Base-by-base conservation (phyloP, 92 coral and sea anemone genomes). In the Hydrozoanthus gracilis region DNA sequence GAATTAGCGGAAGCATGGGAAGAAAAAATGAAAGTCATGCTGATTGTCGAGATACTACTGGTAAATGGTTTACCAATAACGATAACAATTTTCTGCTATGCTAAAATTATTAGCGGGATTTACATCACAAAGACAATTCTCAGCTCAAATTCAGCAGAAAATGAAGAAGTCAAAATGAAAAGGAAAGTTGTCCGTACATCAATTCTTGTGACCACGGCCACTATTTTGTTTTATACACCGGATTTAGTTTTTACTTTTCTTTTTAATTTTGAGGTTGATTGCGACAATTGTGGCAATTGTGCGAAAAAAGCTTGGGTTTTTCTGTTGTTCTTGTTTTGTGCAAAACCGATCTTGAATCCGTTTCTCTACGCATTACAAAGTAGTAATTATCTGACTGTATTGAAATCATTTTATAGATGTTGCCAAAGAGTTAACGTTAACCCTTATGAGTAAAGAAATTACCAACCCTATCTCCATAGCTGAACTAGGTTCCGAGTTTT, bases 301-400 rank as follows among this genome's bases (percentile, higher is more conserved):
- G 9, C 16, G 5, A 17, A 71, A 9, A 45, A 8, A 44, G 77
- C 6, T 7, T 4, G 44, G 15, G 8, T 45, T 50, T n/a, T 73
- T 47, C 4, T 73, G 39, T 45, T 3, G 10, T 17, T 73, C 6
- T 3, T 6, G 1, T 4, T 11, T 7, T 73, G 0, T 16, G 17
- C 47, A 45, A 73, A 73, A 73, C 8, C 78, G 14, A 17, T 17
- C 1, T 0, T 73, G 3, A 73, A 73, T 12, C 78, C 78, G 1
- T 73, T 73, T 73, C 55, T 73, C 5, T 73, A 46, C 52, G 78
- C 78, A 44, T 46, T 73, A 46, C 78, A 73, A 17, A 73, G 78
- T 52, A 73, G 7, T 13, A 73, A 73, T 50, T 73, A 73, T 47
- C 51, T 51, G 4, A 73, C 18, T 4, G 78, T 52, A 11, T n/a